Conservation (phyloP, 2,888 invertebrate genomes). For the Plebejus argus region DNA sequence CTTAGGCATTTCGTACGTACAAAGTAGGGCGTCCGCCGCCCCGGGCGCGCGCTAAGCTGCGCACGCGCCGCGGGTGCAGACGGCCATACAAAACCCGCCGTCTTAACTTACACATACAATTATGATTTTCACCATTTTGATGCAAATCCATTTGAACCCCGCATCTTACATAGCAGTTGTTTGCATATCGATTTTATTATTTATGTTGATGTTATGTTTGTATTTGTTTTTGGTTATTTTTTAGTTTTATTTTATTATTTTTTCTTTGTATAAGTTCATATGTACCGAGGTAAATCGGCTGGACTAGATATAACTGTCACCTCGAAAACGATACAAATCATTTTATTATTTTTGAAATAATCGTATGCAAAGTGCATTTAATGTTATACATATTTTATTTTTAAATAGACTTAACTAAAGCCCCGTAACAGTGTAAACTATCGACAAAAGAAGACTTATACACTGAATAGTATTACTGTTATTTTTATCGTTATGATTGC, state of each 20-base stretch:
- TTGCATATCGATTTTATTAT: constrained; percentile 75
- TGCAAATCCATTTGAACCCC: constrained; percentile 56
- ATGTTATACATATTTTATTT: constrained; percentile 74
- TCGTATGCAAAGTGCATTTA: constrained; percentile 78
- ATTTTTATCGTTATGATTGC: constrained; percentile 70
- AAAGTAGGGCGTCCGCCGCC: constrained; percentile 52
- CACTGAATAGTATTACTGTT: constrained; percentile 80
- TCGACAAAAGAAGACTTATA: constrained; percentile 59
- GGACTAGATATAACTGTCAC: constrained; percentile 67
- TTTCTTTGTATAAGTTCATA: constrained; percentile 66
- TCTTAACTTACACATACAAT: constrained; percentile 30
- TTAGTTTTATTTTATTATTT: constrained; percentile 67
- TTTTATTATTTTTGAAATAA: constrained; percentile 76
- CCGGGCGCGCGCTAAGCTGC: constrained; percentile 50
- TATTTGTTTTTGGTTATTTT: constrained; percentile 75
- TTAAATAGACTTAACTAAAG: constrained; percentile 67
- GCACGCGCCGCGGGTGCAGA: constrained; percentile 72
- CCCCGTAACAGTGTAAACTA: constrained; percentile 50
- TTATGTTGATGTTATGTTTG: constrained; percentile 74
- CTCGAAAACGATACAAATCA: constrained; percentile 76
- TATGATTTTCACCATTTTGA: constrained; percentile 61
- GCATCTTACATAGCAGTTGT: constrained; percentile 48
- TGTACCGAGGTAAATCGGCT: constrained; percentile 52
- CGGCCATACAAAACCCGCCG: constrained; percentile 44
- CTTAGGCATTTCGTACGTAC: constrained; percentile 47